Conservation (phyloP, 2,113 vertebrate genomes). For the Etheostoma cragini region DNA sequence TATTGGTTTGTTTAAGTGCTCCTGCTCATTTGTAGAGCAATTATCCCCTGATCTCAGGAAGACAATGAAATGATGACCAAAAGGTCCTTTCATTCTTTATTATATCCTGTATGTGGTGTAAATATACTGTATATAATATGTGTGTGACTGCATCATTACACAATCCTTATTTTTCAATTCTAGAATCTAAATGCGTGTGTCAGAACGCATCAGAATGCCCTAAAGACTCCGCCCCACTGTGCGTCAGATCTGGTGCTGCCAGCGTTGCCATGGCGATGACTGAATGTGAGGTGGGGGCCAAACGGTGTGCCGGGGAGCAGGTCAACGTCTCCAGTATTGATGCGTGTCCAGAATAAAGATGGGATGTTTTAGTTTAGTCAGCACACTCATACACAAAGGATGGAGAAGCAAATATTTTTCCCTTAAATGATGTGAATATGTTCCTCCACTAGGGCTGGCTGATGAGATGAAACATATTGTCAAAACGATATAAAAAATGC, state of each 20-base stretch:
- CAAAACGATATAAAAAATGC: no score
- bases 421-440: conserved; percentile 21
- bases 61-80: neutral
- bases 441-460: neutral
- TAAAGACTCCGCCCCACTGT: conserved; percentile 80
- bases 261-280: conserved; percentile 77
- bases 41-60: neutral
- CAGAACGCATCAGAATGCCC: conserved; percentile 75
- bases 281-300: conserved; percentile 86
- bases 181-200: conserved; percentile 83
- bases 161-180: neutral
- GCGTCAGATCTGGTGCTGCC: conserved; percentile 70
- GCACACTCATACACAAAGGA: neutral
- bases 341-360: conserved; percentile 76
- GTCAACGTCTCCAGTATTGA: conserved; percentile 81
- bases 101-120: no score
- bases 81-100: neutral
- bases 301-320: conserved; percentile 82
- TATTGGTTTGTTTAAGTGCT: neutral
- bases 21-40: neutral
- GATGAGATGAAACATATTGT: no score
- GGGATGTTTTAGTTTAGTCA: neutral
- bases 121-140: neutral
- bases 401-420: neutral
- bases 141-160: neutral